Evolutionary conservation across 2,888 invertebrate species (phyloP), one percentile per base, ranked within the genome.

Genomic region (Augochlorella aurata): DNA sequence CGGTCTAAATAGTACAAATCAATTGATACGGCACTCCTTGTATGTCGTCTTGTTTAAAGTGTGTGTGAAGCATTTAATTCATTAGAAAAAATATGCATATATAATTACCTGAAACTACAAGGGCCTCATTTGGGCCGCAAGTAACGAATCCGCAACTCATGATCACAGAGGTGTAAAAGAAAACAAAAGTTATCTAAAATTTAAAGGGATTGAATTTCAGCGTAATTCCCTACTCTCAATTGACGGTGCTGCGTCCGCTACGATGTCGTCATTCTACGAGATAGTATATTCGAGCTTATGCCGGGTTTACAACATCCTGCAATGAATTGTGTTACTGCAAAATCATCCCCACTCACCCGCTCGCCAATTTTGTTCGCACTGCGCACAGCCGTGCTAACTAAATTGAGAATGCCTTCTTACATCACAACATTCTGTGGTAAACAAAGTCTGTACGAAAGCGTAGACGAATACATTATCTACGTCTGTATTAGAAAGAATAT

Each of bases 61-160:
- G 18, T 24, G 24, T 52, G 58, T 8, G 21, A 74, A 58, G 12
- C 16, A n/a, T 65, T 44, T n/a, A 61, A 54, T 52, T 21, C 18
- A 12, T 16, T n/a, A 12, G 16, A 16, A 5, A 38, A 67, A 21
- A 7, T 5, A 12, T 49, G 0, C 1, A 2, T 38, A 12, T 58
- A 3, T 4, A 70, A 74, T 84, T 95, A 98, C 98, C 98, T 94
- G 98, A 98, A 88, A 98, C 97, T 58, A 98, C 98, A 68, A 98
- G 95, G 67, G 98, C 98, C 94, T 98, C 98, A 93, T 98, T 98
- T 47, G 98, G 98, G 68, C 98, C 98, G 93, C 98, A 98, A 84
- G 98, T 98, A 74, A 98, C 98, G 93, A 98, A 98, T 91, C 98
- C 98, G 96, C 97, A 97, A 91, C 95, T 95, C 96, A 97, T 97